Percentiles rank a stretch among this genome's conserved stretches.
Conservation (phyloP, 2,797 vertebrate genomes). For the Myotis vivesi region DNA sequence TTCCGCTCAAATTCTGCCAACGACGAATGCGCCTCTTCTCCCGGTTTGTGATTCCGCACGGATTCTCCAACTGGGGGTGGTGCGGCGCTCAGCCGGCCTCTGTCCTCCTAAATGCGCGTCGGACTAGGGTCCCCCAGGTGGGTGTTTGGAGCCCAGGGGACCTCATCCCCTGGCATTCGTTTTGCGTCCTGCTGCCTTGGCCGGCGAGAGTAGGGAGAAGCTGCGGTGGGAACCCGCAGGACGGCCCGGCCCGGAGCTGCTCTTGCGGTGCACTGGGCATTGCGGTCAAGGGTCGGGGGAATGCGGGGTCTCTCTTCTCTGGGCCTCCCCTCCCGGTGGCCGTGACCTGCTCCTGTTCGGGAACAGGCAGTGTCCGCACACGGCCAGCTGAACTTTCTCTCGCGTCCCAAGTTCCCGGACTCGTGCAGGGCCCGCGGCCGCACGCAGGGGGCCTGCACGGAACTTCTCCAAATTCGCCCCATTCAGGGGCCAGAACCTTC, state of each 20-base stretch:
- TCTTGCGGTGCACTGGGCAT: neutral
- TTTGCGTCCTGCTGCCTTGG: conserved; percentile 27
- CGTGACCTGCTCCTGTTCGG: neutral
- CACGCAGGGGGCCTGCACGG: neutral
- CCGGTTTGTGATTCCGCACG: neutral
- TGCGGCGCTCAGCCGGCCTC: neutral
- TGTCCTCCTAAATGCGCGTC: neutral
- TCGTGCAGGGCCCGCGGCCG: neutral
- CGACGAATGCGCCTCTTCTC: neutral
- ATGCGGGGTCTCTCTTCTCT: neutral
- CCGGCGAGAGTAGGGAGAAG: neutral
- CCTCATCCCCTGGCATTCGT: conserved; percentile 61
- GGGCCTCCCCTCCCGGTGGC: neutral
- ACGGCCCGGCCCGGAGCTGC: neutral
- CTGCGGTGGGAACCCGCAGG: neutral
- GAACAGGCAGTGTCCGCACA: neutral
- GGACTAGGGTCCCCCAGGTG: conserved; percentile 20
- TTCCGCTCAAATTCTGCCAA: neutral
- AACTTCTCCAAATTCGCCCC: neutral
- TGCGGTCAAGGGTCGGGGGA: neutral
- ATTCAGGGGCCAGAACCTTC: neutral
- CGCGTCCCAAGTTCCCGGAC: neutral
- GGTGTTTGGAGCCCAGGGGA: neutral
- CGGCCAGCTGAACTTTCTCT: conserved; percentile 34
- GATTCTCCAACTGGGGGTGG: conserved; percentile 8